phyloP scores from a whole-genome alignment of 1,140 invertebrate species.

The Procambarus clarkii region DNA sequence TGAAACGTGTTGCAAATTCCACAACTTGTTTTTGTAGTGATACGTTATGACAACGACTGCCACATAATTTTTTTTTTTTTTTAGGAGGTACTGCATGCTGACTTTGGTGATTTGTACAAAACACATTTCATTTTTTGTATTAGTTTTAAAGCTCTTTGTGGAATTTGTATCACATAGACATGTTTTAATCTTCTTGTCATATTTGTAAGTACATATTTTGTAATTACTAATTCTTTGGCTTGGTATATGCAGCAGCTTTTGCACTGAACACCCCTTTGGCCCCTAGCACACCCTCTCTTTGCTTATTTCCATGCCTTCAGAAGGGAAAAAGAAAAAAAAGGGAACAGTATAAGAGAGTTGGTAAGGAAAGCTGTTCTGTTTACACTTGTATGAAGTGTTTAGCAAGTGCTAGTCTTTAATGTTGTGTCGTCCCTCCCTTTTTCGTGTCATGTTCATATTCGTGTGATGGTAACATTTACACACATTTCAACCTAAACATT shows the following conservation, averaged over 20 bases:
- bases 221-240: conserved; percentile 18
- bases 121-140: background rate
- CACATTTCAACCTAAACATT: background rate
- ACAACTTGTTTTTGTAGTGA: background rate
- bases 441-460: background rate
- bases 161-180: background rate
- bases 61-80: no score
- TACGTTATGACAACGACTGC: background rate
- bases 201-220: conserved; percentile 4
- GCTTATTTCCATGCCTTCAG: conserved; percentile 77
- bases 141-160: background rate
- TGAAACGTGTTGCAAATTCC: background rate
- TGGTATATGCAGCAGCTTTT: conserved; percentile 31
- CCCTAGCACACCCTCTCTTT: conserved; percentile 61
- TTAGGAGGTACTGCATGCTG: no score
- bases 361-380: conserved; percentile 80
- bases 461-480: conserved; percentile 23
- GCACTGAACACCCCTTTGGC: conserved; percentile 46
- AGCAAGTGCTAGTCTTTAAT: conserved; percentile 48
- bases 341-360: conserved; percentile 88
- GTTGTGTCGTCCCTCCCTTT: conserved; percentile 61
- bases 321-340: conserved; percentile 76
- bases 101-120: background rate
- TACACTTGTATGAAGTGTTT: conserved; percentile 44
- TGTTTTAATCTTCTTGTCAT: background rate